Evolutionary conservation across 2,797 vertebrate genomes (phyloP), one percentile per base, ranked within the genome.

Genomic region (Melopsittacus undulatus): DNA sequence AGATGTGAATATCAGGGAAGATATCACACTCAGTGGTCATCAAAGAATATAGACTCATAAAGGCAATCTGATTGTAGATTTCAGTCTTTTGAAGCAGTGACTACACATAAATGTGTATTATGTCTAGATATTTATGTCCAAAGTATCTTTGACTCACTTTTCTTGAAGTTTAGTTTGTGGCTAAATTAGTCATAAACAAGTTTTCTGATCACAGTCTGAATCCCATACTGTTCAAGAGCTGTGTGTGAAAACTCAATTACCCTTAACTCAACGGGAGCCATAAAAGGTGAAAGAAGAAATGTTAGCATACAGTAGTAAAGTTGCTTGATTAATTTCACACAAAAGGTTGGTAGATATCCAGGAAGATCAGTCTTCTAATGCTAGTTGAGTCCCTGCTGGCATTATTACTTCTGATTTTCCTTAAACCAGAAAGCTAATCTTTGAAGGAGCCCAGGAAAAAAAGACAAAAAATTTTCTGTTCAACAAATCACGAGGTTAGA

Each of bases 351-450:
- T 64, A 63, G 62, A 36, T 64, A 77, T 43, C n/a, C 9, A 73
- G 56, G 42, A 87, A 67, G 40, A 90, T 78, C 43, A 90, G 59
- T 30, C 67, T 79, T 89, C 70, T 84, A n/a, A 77, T 56, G 4
- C 40, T 67, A 26, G 11, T 16, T 78, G 46, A 46, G 27, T 84
- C 74, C 59, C 83, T 79, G 21, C 9, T 89, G 88, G 20, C 27
- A 76, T 69, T 91, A 69, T 90, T 95, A 69, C 49, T 51, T 90
- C 34, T 90, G 18, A 10, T 93, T 88, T 88, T 73, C 46, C 43
- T 90, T 76, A 91, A 81, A 86, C 5, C n/a, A 62, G 78, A 82
- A 64, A 34, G 4, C 5, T 75, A 27, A 81, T 54, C 24, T 89
- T 94, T 0, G 6, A 66, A 87, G 45, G 8, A 83, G 5, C 24